Base-by-base conservation (phyloP, 2,113 vertebrate species). In the Heliornis fulica region DNA sequence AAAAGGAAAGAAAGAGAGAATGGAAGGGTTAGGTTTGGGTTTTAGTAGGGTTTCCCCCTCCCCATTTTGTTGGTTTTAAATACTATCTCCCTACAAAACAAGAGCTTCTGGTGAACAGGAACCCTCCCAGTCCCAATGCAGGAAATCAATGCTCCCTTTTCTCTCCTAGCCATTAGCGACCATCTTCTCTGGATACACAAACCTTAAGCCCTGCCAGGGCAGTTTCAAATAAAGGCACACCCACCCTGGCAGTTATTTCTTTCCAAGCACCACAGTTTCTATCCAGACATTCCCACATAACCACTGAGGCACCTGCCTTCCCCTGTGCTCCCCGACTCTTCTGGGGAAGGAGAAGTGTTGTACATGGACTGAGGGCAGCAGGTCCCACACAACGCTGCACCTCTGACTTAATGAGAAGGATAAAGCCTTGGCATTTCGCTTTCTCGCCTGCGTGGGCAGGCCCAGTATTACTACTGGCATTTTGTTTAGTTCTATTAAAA, bases 321-420 rank as follows among this genome's bases (percentile, higher is more conserved):
- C 17, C 5, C 36, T 43, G 20, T 11, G 36, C 20, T 59, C 38
- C 54, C 18, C 40, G 21, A 51, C 50, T 51, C 5, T 56, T 40
- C 26, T 14, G 20, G 11, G n/a, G 16, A 77, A 69, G 36, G 5
- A 60, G 50, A 28, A n/a, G 16, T 13, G 26, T 11, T 34, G 7
- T 2, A 68, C 20, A 17, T 3, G 41, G 21, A 65, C 46, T 0
- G 17, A 80, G 19, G 3, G 3, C 2, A 4, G 68, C 43, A 81
- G 40, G 56, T 66, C n/a, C 46, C 36, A 48, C 25, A n/a, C 9
- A 87, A 46, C 83, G 21, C 28, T 78, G 21, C 56, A 85, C 34
- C 26, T 11, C 41, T 74, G 12, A 25, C 61, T 46, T 11, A 60
- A 54, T 1, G 2, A 16, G 7, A 63, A 15, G 36, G 36, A 53